Conservation (phyloP, 2,797 vertebrate genomes). For the Onychomys torridus region DNA sequence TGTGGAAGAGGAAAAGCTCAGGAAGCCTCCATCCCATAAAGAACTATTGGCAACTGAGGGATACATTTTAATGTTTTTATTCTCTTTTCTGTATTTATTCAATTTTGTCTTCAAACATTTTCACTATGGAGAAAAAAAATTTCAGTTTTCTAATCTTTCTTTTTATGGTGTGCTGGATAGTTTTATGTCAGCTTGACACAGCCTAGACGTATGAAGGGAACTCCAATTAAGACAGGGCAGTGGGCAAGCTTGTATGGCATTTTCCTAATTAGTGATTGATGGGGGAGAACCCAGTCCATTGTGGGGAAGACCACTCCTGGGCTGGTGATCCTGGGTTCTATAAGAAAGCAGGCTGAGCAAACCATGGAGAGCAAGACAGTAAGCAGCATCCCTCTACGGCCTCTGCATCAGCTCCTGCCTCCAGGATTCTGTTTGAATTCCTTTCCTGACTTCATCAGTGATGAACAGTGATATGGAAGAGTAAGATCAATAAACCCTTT, state of each 20-base stretch:
- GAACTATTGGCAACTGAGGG: background rate
- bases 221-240: background rate
- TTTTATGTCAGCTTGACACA: background rate
- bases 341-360: background rate
- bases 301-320: background rate
- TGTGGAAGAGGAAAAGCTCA: background rate
- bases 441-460: background rate
- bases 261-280: background rate
- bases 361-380: background rate
- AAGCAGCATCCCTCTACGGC: background rate
- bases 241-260: background rate
- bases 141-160: background rate
- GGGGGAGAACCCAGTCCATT: accelerated
- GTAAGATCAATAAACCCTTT: background rate
- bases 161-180: background rate
- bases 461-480: background rate
- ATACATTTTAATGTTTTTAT: background rate
- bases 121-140: background rate
- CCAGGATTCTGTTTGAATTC: background rate
- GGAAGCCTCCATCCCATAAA: background rate
- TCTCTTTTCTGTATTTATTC: background rate
- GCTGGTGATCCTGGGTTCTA: background rate
- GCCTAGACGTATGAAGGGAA: background rate
- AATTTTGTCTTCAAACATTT: background rate
- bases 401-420: background rate